Conservation (phyloP, 2,888 invertebrate genomes). For the Acrobasis repandana region DNA sequence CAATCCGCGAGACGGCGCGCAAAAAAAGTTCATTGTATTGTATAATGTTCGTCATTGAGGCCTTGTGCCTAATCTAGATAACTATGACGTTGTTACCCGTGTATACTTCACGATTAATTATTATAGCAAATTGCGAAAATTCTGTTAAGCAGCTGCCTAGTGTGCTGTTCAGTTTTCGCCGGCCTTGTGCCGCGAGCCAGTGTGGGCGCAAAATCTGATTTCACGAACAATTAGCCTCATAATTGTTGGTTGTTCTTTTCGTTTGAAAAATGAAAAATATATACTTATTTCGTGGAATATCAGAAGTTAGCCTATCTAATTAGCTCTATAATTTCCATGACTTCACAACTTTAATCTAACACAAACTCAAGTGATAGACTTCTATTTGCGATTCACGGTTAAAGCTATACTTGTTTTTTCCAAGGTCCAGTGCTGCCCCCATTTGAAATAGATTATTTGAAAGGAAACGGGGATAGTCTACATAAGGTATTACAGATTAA, state of each 20-base stretch:
- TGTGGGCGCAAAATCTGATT: conserved; percentile 15
- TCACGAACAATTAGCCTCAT: conserved; percentile 22
- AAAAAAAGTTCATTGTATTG: conserved; percentile 8
- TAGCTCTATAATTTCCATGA: too few species aligned
- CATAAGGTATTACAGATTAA: too few species aligned
- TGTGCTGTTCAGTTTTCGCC: conserved; percentile 3
- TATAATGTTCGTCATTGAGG: conserved; percentile 11
- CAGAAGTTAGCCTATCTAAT: too few species aligned
- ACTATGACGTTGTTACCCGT: conserved; percentile 6
- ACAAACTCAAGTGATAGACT: too few species aligned
- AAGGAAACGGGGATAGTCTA: too few species aligned
- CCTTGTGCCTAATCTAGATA: conserved; percentile 24
- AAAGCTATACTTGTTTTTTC: too few species aligned
- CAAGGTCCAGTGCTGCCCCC: too few species aligned
- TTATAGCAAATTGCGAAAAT: conserved; percentile 17
- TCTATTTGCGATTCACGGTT: too few species aligned
- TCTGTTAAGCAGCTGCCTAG: background rate
- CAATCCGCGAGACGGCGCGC: background rate
- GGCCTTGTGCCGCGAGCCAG: conserved; percentile 2
- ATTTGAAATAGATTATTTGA: too few species aligned
- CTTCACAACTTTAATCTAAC: too few species aligned
- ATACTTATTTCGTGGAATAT: too few species aligned
- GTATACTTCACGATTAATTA: conserved; percentile 17
- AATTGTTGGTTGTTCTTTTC: conserved; percentile 3
- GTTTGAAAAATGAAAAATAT: background rate